Evolutionary conservation across 2,113 vertebrate species (phyloP).

Genomic region (Fulmarus glacialis): DNA sequence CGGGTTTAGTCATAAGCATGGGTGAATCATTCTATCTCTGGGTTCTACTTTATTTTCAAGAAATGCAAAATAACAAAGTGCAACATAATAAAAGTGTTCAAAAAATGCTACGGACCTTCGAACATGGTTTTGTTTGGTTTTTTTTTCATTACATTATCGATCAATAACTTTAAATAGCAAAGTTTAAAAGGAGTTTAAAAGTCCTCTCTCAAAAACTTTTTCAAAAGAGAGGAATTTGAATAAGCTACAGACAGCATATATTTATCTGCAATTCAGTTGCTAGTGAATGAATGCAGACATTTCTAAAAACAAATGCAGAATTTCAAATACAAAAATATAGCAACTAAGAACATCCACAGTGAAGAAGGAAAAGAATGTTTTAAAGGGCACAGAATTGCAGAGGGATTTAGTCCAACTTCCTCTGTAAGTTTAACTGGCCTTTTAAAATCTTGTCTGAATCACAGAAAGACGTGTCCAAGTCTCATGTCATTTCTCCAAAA

Average conservation of each 20-base stretch:
- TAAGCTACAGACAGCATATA: not conserved
- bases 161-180: not conserved
- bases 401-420: not conserved
- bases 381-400: not conserved
- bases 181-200: not conserved
- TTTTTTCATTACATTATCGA: not conserved
- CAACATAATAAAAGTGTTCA: not conserved
- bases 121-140: not conserved
- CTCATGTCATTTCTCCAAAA: not conserved
- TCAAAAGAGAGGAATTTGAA: not conserved
- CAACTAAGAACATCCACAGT: not conserved
- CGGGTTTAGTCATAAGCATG: not conserved
- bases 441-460: not conserved
- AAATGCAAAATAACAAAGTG: not conserved
- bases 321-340: not conserved
- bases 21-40: not conserved
- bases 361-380: not conserved
- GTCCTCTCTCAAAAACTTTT: not conserved
- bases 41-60: not conserved
- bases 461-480: not conserved
- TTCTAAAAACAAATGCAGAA: not conserved
- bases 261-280: not conserved
- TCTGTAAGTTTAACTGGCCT: not conserved
- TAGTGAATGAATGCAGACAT: not conserved
- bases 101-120: not conserved